Base-by-base conservation (phyloP, 2,888 invertebrate genomes). In the Eurytoma californica region DNA sequence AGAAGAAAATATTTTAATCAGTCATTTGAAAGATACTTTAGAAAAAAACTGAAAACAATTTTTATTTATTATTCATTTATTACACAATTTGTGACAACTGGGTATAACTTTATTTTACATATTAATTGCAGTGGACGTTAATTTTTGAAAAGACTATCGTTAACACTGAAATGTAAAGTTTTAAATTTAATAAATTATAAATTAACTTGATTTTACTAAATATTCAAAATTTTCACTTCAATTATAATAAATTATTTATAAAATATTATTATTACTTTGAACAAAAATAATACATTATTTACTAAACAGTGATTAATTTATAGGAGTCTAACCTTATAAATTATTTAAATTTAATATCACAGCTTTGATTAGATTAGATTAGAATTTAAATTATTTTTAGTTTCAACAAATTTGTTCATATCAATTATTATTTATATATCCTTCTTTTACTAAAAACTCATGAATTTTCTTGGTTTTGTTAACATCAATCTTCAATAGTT, bases 401-500 rank as follows among this genome's bases (percentile, higher is more conserved):
- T 49, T 60, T 24, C 28, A 20, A 53, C 20, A 4, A n/a, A 61
- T 53, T 60, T 70, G 2, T 70, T 18, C 9, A n/a, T 24, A 20
- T 76, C 30, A 77, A 67, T 73, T 69, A 49, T 67, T 94, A 88
- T 91, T 92, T 82, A 96, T 93, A 88, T 94, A 94, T 49, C 95
- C 95, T 87, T 95, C 93, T 84, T 93, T 91, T 76, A 94, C 90
- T 47, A 97, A 91, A 89, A 95, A 94, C 91, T 96, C 95, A 91
- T 95, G 96, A 85, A 97, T 93, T 90, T 96, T 96, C 82, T 97
- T 93, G 0, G 97, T 98, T 90, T 96, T 96, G 90, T 97, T 97
- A 2, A 98, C 98, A 91, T 98, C 97, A 84, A 98, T 98, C 91
- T 97, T 97, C 57, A 97, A 93, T 63, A 97, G 92, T 61, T 93